Conservation (phyloP, 2,888 invertebrate species). For the Hemaris fuciformis region DNA sequence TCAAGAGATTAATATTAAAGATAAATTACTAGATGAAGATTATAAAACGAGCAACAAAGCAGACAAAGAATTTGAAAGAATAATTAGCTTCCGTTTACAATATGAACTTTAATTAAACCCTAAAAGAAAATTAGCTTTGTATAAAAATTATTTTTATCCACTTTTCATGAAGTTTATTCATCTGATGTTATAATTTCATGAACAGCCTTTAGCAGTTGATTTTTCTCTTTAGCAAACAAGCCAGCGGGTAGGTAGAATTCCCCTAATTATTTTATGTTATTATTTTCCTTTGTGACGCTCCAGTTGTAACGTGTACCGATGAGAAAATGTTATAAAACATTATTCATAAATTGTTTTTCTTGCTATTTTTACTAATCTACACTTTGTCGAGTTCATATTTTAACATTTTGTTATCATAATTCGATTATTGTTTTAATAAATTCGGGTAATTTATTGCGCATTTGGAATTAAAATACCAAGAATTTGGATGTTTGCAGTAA, state of each 20-base stretch:
- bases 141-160: neutral
- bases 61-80: neutral
- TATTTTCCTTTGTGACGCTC: constrained; percentile 2
- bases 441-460: too few relatives aligned
- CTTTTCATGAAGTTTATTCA: neutral
- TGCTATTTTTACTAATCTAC: neutral
- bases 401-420: too few relatives aligned
- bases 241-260: neutral
- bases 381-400: neutral
- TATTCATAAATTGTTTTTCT: neutral
- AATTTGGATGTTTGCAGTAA: too few relatives aligned
- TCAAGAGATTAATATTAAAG: neutral
- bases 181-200: constrained; percentile 5
- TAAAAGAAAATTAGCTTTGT: neutral
- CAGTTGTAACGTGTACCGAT: neutral
- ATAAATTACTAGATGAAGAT: neutral
- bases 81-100: neutral
- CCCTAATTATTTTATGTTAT: constrained; percentile 2
- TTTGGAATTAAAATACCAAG: too few relatives aligned
- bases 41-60: too few relatives aligned
- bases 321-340: neutral
- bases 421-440: too few relatives aligned
- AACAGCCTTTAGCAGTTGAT: neutral
- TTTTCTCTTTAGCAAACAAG: constrained; percentile 3
- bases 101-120: neutral